These are phyloP conservation scores for Crotalus horridus DNA, from an alignment of 2,113 vertebrate species.

Conservation along the genomic window DNA sequence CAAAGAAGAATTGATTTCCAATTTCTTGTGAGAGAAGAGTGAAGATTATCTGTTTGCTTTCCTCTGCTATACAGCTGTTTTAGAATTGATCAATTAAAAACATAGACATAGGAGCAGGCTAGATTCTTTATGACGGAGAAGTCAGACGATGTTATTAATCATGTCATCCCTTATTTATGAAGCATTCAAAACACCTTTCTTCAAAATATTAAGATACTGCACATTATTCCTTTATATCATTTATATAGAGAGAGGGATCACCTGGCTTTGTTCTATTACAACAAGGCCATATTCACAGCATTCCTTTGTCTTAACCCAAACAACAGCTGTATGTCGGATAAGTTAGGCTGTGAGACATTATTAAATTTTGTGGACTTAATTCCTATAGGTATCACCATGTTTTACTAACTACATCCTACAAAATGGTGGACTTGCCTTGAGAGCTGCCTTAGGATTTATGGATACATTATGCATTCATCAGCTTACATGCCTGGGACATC, in stretches of 20 bases:
- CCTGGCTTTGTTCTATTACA: background rate
- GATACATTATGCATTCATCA: background rate
- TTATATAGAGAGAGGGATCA: background rate
- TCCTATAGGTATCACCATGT: background rate
- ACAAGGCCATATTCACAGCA: background rate
- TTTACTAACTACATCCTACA: background rate
- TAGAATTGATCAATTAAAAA: background rate
- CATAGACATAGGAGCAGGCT: background rate
- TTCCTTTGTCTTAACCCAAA: background rate
- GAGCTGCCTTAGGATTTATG: background rate
- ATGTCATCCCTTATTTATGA: background rate
- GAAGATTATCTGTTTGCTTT: background rate
- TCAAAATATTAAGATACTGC: background rate
- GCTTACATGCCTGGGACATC: background rate
- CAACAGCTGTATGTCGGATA: background rate
- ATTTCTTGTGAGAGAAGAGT: background rate
- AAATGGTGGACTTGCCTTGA: background rate
- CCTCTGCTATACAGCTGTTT: background rate
- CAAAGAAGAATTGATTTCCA: background rate
- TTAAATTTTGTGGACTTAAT: background rate
- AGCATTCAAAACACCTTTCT: background rate
- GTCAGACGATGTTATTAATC: background rate
- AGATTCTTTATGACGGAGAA: background rate
- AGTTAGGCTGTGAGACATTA: background rate
- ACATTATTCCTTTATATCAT: background rate